These are phyloP conservation scores for Heliconius erato DNA, from an alignment of 2,888 invertebrate genomes.

Conservation along the genomic window DNA sequence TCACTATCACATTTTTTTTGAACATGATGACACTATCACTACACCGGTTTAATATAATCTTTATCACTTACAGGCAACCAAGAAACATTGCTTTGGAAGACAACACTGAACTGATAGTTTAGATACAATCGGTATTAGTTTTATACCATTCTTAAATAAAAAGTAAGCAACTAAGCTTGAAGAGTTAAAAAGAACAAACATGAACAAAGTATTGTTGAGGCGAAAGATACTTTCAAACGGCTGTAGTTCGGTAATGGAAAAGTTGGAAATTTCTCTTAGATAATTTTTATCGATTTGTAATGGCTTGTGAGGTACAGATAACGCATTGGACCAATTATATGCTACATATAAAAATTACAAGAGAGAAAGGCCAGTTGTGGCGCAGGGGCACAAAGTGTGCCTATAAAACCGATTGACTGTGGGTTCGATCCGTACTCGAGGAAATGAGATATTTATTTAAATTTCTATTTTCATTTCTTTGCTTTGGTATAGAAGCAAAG, in stretches of 20 bases:
- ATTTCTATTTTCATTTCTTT: too few species aligned
- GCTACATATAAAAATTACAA: neutral
- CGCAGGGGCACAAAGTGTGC: too few species aligned
- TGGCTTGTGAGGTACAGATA: constrained; percentile 18
- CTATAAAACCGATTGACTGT: too few species aligned
- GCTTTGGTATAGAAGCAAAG: too few species aligned
- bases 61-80: constrained; percentile 44
- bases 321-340: neutral
- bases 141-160: constrained; percentile 72
- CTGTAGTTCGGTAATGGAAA: constrained; percentile 55
- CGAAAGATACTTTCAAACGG: constrained; percentile 68
- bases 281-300: constrained; percentile 52
- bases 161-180: constrained; percentile 60
- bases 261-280: constrained; percentile 54
- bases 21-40: constrained; percentile 67
- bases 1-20: constrained; percentile 61
- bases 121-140: constrained; percentile 68
- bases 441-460: too few species aligned
- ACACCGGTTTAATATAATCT: constrained; percentile 57
- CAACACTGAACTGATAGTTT: constrained; percentile 68
- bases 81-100: constrained; percentile 67
- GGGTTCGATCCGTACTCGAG: too few species aligned
- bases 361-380: too few species aligned
- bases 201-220: constrained; percentile 66
- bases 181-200: constrained; percentile 69